Evolutionary conservation across 2,888 invertebrate genomes (phyloP).

Genomic region (Chrysomela aeneicollis): DNA sequence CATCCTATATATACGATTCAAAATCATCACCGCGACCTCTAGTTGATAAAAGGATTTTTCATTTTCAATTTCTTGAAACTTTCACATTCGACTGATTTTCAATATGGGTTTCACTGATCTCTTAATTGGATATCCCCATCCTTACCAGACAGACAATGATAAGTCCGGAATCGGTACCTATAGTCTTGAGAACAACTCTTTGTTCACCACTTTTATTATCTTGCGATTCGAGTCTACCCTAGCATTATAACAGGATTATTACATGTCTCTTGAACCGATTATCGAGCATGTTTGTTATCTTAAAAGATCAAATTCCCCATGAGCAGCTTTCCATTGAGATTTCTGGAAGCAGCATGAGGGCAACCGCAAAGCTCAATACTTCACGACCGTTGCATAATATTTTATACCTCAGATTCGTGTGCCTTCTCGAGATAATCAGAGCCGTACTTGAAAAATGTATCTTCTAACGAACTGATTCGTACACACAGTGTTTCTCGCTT

Average conservation of each 20-base stretch:
- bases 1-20: too few species aligned
- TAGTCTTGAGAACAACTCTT: neutral
- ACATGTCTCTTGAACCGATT: constrained; percentile 38
- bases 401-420: constrained; percentile 12
- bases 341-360: constrained; percentile 23
- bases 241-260: constrained; percentile 32
- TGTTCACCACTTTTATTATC: neutral
- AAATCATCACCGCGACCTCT: too few species aligned
- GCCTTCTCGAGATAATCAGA: neutral
- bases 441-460: neutral
- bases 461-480: too few species aligned
- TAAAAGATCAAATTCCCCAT: constrained; percentile 47
- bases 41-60: too few species aligned
- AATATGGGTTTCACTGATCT: too few species aligned
- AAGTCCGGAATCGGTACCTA: neutral
- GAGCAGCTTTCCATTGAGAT: constrained; percentile 31
- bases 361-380: constrained; percentile 25
- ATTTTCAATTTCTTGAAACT: too few species aligned
- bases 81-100: too few species aligned
- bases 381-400: constrained; percentile 28
- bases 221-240: constrained; percentile 24
- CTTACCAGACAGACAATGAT: neutral
- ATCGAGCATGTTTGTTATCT: constrained; percentile 48
- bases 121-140: too few species aligned
- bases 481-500: too few species aligned